Conservation (phyloP, 2,113 vertebrate species). For the Mirza zaza region DNA sequence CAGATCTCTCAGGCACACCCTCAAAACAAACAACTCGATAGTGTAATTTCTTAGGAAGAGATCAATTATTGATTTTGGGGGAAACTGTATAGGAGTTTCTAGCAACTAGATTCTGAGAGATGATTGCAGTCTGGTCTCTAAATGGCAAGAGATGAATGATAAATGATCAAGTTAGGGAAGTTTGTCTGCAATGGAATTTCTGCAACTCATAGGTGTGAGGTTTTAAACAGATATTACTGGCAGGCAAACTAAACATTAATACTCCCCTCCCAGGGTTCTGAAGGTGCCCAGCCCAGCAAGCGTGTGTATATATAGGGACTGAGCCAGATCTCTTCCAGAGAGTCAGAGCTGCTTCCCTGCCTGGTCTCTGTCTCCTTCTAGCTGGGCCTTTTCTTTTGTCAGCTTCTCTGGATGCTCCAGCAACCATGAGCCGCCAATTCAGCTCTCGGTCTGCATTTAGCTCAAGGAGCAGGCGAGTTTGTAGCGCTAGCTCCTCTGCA, state of each 20-base stretch:
- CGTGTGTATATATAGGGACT: constrained; percentile 57
- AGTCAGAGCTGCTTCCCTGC: constrained; percentile 24
- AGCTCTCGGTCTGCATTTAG: constrained; percentile 67
- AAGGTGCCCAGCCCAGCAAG: constrained; percentile 57
- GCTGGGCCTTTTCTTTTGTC: not conserved
- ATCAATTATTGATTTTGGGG: constrained; percentile 31
- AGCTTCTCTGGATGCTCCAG: constrained; percentile 53
- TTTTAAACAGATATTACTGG: constrained; percentile 57
- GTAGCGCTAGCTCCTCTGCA: not conserved
- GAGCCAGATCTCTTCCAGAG: constrained; percentile 48
- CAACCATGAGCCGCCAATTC: constrained; percentile 47
- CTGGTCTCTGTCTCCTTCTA: constrained; percentile 26
- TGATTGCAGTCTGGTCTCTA: not conserved
- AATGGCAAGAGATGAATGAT: constrained; percentile 64
- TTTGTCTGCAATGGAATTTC: constrained; percentile 47
- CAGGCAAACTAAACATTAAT: constrained; percentile 49
- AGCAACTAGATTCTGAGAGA: constrained; percentile 24
- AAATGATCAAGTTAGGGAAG: constrained; percentile 69
- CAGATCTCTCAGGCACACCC: constrained; percentile 30
- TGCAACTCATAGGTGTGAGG: constrained; percentile 68
- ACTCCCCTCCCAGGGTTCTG: constrained; percentile 53
- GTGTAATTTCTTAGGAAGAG: constrained; percentile 52
- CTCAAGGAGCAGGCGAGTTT: constrained; percentile 39
- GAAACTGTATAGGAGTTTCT: constrained; percentile 38
- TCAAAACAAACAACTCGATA: constrained; percentile 8